Evolutionary conservation across 2,797 vertebrate genomes (phyloP), one percentile per base, ranked within the genome.

Genomic region (Enteromius paludinosus): DNA sequence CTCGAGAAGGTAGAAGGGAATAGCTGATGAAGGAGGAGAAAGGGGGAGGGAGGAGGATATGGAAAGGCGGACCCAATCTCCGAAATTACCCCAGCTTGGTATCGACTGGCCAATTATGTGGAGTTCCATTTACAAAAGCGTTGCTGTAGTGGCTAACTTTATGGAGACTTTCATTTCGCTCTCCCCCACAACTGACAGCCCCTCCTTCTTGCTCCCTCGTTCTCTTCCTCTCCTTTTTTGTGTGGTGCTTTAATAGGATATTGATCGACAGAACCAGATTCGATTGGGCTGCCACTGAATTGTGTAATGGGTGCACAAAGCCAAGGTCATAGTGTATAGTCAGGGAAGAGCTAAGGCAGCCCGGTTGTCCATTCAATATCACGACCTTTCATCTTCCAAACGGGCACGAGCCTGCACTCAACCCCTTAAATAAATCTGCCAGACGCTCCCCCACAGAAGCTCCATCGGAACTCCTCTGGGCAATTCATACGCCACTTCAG

Each of bases 261-360:
- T 99, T 97, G 97, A 99, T 97, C 96, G 96, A 95, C 95, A 96
- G 95, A 94, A 94, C 95, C 94, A 94, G 94, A 96, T 96, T 96
- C 95, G 95, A 97, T 97, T 96, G 95, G 95, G 93, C 96, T 95
- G 95, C 96, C 95, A 95, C 93, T 95, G 96, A 96, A 97, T 96
- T 96, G 96, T 96, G 95, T 95, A 96, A 97, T 96, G 94, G 95
- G 95, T 95, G 95, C 94, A 95, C 95, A 96, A 96, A 95, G 93
- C 94, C 97, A 98, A 98, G 97, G 97, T 98, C 96, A 97, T 91
- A 89, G 86, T 80, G 77, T 81, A 84, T 82, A 89, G 89, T 88
- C 87, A 80, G 88, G 87, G 89, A 88, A 81, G 81, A 92, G 86
- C 92, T 88, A 92, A 89, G 84, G 86, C 86, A 81, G 88, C 64